phyloP scores from a whole-genome alignment of 1,140 invertebrate species.

The Drosophila kepulauana region DNA sequence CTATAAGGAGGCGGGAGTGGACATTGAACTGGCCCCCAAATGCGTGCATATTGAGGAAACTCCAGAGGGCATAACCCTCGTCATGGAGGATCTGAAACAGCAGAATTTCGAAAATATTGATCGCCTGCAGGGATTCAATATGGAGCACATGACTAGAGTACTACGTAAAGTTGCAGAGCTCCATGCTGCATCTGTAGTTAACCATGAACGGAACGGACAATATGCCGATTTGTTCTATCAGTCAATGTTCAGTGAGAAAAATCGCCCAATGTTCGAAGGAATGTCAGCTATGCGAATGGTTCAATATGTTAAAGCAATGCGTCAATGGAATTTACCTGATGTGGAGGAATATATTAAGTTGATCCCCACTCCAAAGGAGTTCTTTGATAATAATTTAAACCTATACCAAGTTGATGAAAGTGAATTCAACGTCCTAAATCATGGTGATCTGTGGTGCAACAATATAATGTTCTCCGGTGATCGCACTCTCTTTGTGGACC shows the following conservation, averaged over 20 bases:
- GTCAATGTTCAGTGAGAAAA: conserved; percentile 50
- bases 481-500: conserved; percentile 61
- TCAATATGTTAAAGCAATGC: conserved; percentile 49
- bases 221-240: conserved; percentile 45
- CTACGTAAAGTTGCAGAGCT: conserved; percentile 86
- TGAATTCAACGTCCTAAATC: conserved; percentile 87
- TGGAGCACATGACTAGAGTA: conserved; percentile 85
- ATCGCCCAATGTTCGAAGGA: conserved; percentile 38
- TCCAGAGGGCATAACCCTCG: conserved; percentile 70
- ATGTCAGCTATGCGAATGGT: conserved; percentile 26
- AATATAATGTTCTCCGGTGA: conserved; percentile 84
- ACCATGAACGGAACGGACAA: conserved; percentile 54
- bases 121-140: conserved; percentile 86
- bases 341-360: conserved; percentile 54
- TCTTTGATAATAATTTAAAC: conserved; percentile 26
- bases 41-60: conserved; percentile 61
- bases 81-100: conserved; percentile 86
- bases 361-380: not conserved
- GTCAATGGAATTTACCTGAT: conserved; percentile 54
- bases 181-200: conserved; percentile 86
- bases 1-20: conserved; percentile 75
- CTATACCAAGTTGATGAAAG: conserved; percentile 73
- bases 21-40: conserved; percentile 61
- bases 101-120: conserved; percentile 86
- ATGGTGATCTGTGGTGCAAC: conserved; percentile 86